Base-by-base conservation (phyloP, 2,113 vertebrate species). In the Perca fluviatilis region DNA sequence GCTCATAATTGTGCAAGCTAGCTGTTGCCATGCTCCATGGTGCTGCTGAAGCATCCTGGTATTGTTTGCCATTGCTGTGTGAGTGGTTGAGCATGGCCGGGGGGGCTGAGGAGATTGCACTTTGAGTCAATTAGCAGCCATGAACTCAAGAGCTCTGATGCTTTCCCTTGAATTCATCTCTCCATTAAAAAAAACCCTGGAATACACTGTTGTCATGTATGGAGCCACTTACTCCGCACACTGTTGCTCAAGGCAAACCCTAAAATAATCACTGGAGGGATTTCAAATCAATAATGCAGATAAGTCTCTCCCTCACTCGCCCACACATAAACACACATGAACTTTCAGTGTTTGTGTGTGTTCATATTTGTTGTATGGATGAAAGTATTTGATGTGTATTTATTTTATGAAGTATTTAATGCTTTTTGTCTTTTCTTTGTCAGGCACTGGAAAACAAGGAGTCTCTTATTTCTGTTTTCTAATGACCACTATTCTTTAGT, bases 111-210 rank as follows among this genome's bases (percentile, higher is more conserved):
- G 65, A 83, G 79, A 88, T 88, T 86, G 86, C 82, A 85, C 87
- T 90, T 88, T 87, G 72, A 68, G 79, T 88, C 89, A 87, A 90
- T 90, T 86, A 92, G 86, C 25, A 81, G 80, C 84, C 66, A 58
- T 80, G 79, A 77, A 68, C 74, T 88, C 36, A 11, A 87, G 69
- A 79, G 89, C 77, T 64, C 77, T 36, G 86, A 25, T 73, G 63
- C 63, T 69, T 87, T 69, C 53, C 21, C 54, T 77, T 84, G 77
- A 57, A 79, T 89, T 88, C 79, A 88, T 70, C 60, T 36, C 56
- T 68, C 71, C 84, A 74, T 86, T 84, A 70, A 64, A 70, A 54
- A 62, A 73, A 74, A 64, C 54, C 63, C 74, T 82, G 64, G 78
- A 84, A 87, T 77, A 71, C 80, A 43, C 51, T 61, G 82, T 83